Conservation (phyloP, 2,888 invertebrate species). For the Lycaena phlaeas region DNA sequence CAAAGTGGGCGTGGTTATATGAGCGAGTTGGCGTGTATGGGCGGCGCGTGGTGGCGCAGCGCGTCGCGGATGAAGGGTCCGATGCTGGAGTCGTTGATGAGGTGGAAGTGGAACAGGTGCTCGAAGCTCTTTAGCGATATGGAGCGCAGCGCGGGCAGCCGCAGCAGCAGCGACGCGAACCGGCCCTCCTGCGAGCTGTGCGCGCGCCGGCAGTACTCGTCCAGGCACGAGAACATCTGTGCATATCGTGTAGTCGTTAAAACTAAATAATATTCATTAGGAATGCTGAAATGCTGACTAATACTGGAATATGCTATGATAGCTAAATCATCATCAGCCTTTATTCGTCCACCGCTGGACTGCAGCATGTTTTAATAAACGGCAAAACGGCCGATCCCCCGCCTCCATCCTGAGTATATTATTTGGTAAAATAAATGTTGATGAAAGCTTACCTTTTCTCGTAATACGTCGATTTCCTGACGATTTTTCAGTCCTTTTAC, state of each 20-base stretch:
- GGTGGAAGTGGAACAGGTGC: constrained; percentile 94
- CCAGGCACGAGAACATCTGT: constrained; percentile 89
- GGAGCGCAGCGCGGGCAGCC: constrained; percentile 90
- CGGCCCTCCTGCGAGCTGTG: constrained; percentile 94
- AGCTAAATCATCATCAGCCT: no score
- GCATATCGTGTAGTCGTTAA: no score
- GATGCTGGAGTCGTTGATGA: constrained; percentile 89
- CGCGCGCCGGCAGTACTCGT: constrained; percentile 92
- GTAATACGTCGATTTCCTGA: constrained; percentile 85
- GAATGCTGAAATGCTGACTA: no score
- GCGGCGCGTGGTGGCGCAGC: constrained; percentile 76
- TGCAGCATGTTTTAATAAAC: no score
- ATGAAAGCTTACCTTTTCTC: constrained; percentile 92
- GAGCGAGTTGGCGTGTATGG: constrained; percentile 46
- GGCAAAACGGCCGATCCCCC: no score
- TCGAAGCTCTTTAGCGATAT: constrained; percentile 96
- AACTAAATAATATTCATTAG: no score
- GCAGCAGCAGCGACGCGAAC: constrained; percentile 93
- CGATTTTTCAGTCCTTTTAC: constrained; percentile 90
- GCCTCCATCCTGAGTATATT: no score
- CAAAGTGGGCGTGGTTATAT: constrained; percentile 25
- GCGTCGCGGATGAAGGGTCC: constrained; percentile 88
- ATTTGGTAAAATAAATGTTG: no score
- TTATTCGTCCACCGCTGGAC: no score
- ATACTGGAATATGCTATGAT: no score